Percentiles rank a stretch among this genome's conserved stretches.
These are phyloP conservation scores for Spisula subtruncata DNA, from an alignment of 2,888 invertebrate genomes.

Conservation along the genomic window DNA sequence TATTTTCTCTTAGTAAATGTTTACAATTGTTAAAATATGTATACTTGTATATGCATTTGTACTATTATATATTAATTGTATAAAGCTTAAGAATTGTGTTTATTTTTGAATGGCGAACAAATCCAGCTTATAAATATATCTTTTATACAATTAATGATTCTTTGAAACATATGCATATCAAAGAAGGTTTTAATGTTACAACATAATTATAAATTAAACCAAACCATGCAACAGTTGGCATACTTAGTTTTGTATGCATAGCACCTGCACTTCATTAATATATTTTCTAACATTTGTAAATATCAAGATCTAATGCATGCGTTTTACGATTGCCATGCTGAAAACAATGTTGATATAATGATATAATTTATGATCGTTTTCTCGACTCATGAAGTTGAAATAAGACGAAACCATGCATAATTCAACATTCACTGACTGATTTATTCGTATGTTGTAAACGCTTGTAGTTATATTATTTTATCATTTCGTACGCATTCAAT, in stretches of 20 bases:
- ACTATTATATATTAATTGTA: too few species aligned
- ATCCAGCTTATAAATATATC: too few species aligned
- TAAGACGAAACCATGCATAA: neutral
- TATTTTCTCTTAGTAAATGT: neutral
- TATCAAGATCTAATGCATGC: neutral
- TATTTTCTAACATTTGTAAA: neutral
- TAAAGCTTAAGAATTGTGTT: too few species aligned
- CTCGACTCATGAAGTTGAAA: neutral
- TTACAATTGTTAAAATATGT: neutral
- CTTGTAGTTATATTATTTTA: too few species aligned
- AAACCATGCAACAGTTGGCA: neutral
- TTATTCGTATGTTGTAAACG: too few species aligned
- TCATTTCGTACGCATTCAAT: too few species aligned
- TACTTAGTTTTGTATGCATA: neutral
- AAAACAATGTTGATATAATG: neutral
- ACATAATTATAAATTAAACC: too few species aligned
- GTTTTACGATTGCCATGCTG: neutral
- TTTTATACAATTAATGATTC: too few species aligned
- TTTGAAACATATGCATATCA: neutral
- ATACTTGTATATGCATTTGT: neutral
- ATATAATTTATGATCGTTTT: neutral
- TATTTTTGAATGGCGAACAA: too few species aligned
- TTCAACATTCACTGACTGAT: too few species aligned
- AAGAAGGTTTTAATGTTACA: neutral
- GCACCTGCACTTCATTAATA: neutral